These are phyloP conservation scores for Calosoma granatense DNA, from an alignment of 1,140 invertebrate genomes.

Conservation along the genomic window DNA sequence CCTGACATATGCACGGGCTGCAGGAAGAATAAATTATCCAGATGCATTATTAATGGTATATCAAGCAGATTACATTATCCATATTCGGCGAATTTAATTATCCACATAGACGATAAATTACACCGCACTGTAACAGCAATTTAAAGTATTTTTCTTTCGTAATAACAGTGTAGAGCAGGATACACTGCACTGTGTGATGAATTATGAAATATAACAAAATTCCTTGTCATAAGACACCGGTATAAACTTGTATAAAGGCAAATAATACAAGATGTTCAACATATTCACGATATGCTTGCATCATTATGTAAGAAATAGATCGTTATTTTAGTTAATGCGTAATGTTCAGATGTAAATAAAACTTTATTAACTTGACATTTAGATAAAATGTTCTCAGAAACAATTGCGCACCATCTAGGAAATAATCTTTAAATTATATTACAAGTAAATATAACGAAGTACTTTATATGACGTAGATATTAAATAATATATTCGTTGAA, in stretches of 20 bases:
- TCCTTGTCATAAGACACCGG: neutral
- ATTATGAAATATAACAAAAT: neutral
- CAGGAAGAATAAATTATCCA: neutral
- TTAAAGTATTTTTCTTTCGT: no score
- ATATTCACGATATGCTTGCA: no score
- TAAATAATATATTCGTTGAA: neutral
- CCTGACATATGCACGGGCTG: neutral
- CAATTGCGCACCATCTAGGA: no score
- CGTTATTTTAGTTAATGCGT: no score
- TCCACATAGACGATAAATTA: neutral
- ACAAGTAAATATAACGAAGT: neutral
- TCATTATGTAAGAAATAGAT: no score
- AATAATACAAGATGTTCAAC: neutral
- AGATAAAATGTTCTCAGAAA: no score
- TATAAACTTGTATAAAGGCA: neutral
- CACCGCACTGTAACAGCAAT: no score
- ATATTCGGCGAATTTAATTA: neutral
- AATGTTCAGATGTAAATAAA: no score
- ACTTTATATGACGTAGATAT: neutral
- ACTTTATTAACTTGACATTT: no score
- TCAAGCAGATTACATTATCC: neutral
- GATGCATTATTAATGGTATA: neutral
- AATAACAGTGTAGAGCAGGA: neutral
- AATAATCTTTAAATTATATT: no score
- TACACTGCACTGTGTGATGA: neutral